Base-by-base conservation (phyloP, 2,797 vertebrate genomes). In the Gymnopithys bicolor region DNA sequence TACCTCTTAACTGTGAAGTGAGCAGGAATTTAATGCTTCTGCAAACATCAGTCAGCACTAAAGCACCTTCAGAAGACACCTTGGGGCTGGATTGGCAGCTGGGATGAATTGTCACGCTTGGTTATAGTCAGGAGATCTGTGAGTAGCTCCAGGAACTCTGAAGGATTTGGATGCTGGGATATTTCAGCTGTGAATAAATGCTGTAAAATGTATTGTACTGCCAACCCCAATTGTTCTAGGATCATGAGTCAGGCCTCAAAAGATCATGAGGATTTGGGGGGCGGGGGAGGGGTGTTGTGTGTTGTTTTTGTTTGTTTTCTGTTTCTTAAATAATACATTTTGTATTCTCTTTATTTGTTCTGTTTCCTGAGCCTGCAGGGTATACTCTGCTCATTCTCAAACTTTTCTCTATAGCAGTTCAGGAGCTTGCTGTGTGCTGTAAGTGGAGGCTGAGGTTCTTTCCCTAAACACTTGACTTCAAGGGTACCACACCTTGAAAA, bases 271-370 rank as follows among this genome's bases (percentile, higher is more conserved):
- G 95, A 90, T 76, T 95, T 91, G 71, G 46, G 85, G 68, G 30
- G 22, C 89, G 71, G 46, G 85, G 68, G 30, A 19, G 2, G 6
- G 2, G 7, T 32, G 6, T 23, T 81, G 22, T 55, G 51, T 73
- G 48, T 3, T 94, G 77, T 86, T 96, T 90, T 91, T 95, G 76
- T 94, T 96, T 93, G 91, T 95, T 94, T 95, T 96, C 90, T 91
- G 62, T 93, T 92, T 94, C 93, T 95, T 95, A 90, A 96, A 95
- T 94, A 93, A 93, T 94, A 52, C 73, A 96, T 96, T 93, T 95
- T 93, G 85, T 92, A 62, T 94, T 94, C 87, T 79, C 70, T 92
- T 93, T 95, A 88, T 94, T 94, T 96, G 77, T 74, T 91, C 80
- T 91, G 45, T 83, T 94, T 95, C 63, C 93, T 93, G 74, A 94